Conservation (phyloP, 2,113 vertebrate species). For the Sander vitreus region DNA sequence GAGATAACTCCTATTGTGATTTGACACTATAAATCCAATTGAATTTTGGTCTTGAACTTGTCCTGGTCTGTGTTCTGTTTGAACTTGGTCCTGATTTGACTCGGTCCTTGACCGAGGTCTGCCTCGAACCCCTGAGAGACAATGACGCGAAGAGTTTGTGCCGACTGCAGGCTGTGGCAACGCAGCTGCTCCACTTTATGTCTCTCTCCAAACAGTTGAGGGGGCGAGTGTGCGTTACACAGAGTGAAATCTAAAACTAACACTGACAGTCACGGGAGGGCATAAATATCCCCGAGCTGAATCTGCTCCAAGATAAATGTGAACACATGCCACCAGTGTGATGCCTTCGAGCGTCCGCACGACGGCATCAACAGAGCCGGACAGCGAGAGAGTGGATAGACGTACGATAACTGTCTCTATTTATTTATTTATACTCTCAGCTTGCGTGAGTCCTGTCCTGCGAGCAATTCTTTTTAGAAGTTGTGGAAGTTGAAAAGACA, state of each 20-base stretch:
- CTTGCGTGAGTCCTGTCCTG: constrained; percentile 80
- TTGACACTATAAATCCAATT: too few relatives aligned
- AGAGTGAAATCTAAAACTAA: constrained; percentile 80
- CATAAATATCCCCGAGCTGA: constrained; percentile 75
- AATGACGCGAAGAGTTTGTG: not conserved
- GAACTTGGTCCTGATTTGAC: not conserved
- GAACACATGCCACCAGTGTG: constrained; percentile 72
- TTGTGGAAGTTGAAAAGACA: not conserved
- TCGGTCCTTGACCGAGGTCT: not conserved
- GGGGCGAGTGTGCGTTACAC: constrained; percentile 62
- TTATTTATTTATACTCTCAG: constrained; percentile 81
- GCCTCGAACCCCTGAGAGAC: not conserved
- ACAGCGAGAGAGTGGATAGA: not conserved
- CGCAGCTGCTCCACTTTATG: constrained; percentile 78
- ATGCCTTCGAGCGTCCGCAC: constrained; percentile 37
- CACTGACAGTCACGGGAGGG: constrained; percentile 76
- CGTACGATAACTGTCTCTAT: not conserved
- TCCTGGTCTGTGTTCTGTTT: not conserved
- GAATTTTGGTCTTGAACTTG: too few relatives aligned
- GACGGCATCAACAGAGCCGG: constrained; percentile 22
- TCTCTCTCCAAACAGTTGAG: constrained; percentile 75
- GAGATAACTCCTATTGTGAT: too few relatives aligned
- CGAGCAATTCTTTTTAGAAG: not conserved
- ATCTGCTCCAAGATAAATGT: constrained; percentile 73
- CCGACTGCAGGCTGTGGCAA: not conserved